These are phyloP conservation scores for Perdita meconis DNA, from an alignment of 2,888 invertebrate species.

Conservation along the genomic window DNA sequence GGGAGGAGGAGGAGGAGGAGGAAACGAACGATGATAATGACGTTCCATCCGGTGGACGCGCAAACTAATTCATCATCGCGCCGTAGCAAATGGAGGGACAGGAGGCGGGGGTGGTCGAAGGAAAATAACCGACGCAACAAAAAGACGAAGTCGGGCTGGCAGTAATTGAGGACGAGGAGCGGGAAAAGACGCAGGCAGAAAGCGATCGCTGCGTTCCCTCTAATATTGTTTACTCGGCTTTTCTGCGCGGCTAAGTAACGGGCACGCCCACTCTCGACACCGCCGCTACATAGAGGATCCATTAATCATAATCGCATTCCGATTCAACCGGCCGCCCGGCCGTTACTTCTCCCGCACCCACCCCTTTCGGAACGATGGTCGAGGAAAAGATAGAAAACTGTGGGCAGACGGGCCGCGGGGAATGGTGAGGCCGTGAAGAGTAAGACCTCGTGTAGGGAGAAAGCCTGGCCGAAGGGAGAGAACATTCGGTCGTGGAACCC, in stretches of 20 bases:
- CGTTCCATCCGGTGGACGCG: slow-evolving; percentile 33
- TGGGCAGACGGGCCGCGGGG: not conserved
- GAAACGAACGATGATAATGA: slow-evolving; percentile 36
- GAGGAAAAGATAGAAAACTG: not conserved
- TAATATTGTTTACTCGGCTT: slow-evolving; percentile 68
- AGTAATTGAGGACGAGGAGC: slow-evolving; percentile 38
- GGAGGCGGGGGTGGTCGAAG: not conserved
- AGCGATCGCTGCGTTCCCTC: slow-evolving; percentile 54
- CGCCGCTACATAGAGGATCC: slow-evolving; percentile 59
- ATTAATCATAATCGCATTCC: slow-evolving; percentile 77
- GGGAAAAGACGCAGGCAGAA: slow-evolving; percentile 30
- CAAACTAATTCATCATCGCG: slow-evolving; percentile 50
- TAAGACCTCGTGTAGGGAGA: slow-evolving; percentile 24
- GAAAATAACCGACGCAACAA: slow-evolving; percentile 11
- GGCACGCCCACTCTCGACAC: slow-evolving; percentile 28
- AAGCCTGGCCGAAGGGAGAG: slow-evolving; percentile 18
- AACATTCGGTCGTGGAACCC: slow-evolving; percentile 58
- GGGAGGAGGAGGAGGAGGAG: not conserved
- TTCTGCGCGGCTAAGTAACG: slow-evolving; percentile 51
- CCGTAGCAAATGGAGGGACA: not conserved
- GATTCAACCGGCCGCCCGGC: slow-evolving; percentile 61
- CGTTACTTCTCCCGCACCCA: slow-evolving; percentile 40
- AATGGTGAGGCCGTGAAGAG: slow-evolving; percentile 26
- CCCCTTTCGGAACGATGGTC: slow-evolving; percentile 8
- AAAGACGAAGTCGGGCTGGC: slow-evolving; percentile 4